Evolutionary conservation across 2,888 invertebrate genomes (phyloP).

Genomic region (Tuta absoluta): DNA sequence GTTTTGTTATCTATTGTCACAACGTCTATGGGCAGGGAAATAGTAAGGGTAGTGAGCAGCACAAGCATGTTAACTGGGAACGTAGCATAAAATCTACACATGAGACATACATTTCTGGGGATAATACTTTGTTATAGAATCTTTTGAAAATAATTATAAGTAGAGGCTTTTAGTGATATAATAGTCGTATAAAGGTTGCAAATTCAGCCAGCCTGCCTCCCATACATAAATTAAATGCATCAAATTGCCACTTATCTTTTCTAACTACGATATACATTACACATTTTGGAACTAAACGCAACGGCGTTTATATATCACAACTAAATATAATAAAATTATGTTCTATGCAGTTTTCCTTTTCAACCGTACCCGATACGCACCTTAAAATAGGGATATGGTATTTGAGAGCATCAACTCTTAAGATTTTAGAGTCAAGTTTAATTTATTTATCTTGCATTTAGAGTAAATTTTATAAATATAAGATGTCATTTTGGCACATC

Average conservation of each 20-base stretch:
- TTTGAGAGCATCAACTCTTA: conserved; percentile 56
- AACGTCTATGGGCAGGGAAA: too few relatives aligned
- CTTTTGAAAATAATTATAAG: not conserved
- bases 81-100: too few relatives aligned
- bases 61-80: too few relatives aligned
- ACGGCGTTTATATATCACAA: conserved; percentile 56
- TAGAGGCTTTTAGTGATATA: not conserved
- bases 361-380: conserved; percentile 37
- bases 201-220: conserved; percentile 40
- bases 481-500: not conserved
- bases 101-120: too few relatives aligned
- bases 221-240: conserved; percentile 72
- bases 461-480: not conserved
- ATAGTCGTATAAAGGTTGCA: conserved; percentile 2
- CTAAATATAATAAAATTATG: conserved; percentile 65
- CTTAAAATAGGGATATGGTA: conserved; percentile 73
- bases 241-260: conserved; percentile 69
- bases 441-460: not conserved
- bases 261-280: conserved; percentile 76
- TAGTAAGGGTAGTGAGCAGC: too few relatives aligned
- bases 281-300: conserved; percentile 65
- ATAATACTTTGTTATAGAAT: not conserved
- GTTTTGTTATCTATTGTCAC: too few relatives aligned
- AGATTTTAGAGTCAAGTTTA: conserved; percentile 14
- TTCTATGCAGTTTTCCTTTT: conserved; percentile 51